Conservation (phyloP, 2,888 invertebrate genomes). For the Uloborus plumipes region DNA sequence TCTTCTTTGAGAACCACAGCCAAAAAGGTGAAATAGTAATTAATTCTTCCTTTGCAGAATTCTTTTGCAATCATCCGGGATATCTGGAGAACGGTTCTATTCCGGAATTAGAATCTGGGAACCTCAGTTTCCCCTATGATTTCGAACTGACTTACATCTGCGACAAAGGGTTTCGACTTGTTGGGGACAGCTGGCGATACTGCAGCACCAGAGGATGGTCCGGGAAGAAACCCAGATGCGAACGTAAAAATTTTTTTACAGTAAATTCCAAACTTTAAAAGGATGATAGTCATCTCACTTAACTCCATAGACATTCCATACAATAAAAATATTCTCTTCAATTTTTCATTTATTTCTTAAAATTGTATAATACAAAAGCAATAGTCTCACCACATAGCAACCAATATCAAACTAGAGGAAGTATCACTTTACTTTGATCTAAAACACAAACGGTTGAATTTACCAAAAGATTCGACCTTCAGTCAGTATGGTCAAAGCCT, state of each 20-base stretch:
- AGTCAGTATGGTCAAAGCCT: too few species aligned
- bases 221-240: slow-evolving; percentile 29
- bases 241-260: slow-evolving; percentile 26
- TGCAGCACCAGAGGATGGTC: slow-evolving; percentile 46
- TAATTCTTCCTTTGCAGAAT: slow-evolving; percentile 15
- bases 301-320: too few species aligned
- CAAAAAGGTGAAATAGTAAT: not conserved
- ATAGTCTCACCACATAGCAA: too few species aligned
- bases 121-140: slow-evolving; percentile 28
- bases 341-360: too few species aligned
- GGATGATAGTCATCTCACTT: too few species aligned
- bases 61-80: slow-evolving; percentile 25
- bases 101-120: slow-evolving; percentile 26
- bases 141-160: slow-evolving; percentile 49
- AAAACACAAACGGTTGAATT: too few species aligned
- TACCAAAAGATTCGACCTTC: too few species aligned
- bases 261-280: not conserved
- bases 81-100: slow-evolving; percentile 34
- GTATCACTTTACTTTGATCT: too few species aligned
- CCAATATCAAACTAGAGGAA: too few species aligned
- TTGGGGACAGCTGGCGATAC: slow-evolving; percentile 47
- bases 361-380: too few species aligned
- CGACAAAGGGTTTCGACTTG: slow-evolving; percentile 42
- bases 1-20: too few species aligned
- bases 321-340: too few species aligned